Evolutionary conservation across 2,113 vertebrate species (phyloP).

Genomic region (Tragelaphus buxtoni): DNA sequence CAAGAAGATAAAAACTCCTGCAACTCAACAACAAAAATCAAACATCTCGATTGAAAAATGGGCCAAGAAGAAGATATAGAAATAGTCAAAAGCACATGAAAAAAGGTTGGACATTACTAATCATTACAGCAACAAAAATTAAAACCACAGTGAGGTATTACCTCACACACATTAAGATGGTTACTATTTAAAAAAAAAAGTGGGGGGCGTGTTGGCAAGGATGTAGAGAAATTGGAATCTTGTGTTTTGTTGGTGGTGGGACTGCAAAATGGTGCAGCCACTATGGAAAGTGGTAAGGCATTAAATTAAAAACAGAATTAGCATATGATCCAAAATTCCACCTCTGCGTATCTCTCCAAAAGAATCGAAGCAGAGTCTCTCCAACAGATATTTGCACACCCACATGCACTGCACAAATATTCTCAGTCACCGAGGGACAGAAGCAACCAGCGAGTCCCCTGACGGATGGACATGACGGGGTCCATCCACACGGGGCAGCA

Average conservation of each 20-base stretch:
- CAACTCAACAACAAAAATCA: neutral
- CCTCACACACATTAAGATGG: neutral
- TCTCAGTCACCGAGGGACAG: too few relatives aligned
- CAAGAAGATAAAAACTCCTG: neutral
- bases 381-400: neutral
- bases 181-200: neutral
- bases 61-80: neutral
- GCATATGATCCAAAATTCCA: neutral
- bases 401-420: too few relatives aligned
- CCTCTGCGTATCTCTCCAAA: neutral
- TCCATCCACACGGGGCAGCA: too few relatives aligned
- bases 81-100: neutral
- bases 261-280: neutral
- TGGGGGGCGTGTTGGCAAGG: neutral
- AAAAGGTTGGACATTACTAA: neutral
- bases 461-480: accelerated
- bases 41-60: neutral
- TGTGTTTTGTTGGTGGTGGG: neutral
- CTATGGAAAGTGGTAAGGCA: neutral
- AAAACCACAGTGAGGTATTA: neutral
- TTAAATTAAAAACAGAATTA: neutral
- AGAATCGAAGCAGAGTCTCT: neutral
- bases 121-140: neutral
- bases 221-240: neutral
- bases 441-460: neutral